phyloP scores from a whole-genome alignment of 2,797 vertebrate species.

The Masticophis lateralis region DNA sequence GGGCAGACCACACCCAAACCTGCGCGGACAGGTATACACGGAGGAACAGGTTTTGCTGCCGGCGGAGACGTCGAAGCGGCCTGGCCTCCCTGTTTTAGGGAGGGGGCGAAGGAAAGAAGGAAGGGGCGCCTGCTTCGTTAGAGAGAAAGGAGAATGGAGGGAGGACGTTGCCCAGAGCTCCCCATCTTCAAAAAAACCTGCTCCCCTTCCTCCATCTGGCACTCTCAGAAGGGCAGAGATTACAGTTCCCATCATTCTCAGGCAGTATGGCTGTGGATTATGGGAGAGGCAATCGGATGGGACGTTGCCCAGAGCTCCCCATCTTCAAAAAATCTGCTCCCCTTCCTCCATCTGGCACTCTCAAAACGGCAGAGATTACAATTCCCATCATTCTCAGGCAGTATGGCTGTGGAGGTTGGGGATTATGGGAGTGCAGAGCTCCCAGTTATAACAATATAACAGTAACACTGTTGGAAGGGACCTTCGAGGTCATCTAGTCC shows the following conservation, averaged over 20 bases:
- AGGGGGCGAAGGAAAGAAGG: background rate
- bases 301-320: background rate
- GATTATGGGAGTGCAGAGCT: background rate
- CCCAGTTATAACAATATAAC: background rate
- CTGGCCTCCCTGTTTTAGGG: background rate
- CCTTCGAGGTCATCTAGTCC: too few species aligned
- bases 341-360: background rate
- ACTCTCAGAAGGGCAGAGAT: background rate
- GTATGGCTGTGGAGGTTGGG: background rate
- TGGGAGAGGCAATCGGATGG: too few species aligned
- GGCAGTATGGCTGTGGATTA: too few species aligned
- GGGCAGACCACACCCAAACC: slow-evolving; percentile 58
- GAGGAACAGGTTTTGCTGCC: slow-evolving; percentile 36
- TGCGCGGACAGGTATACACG: slow-evolving; percentile 54
- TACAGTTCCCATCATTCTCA: too few species aligned
- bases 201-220: background rate
- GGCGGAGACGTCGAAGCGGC: background rate
- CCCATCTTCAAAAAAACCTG: background rate
- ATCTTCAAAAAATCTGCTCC: background rate
- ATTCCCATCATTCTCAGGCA: background rate
- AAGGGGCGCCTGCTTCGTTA: background rate
- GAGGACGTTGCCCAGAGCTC: too few species aligned
- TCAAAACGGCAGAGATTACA: background rate
- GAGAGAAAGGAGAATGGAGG: background rate
- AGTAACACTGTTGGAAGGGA: too few species aligned